Evolutionary conservation across 2,888 invertebrate species (phyloP).

Genomic region (Acanthosepion esculentum): DNA sequence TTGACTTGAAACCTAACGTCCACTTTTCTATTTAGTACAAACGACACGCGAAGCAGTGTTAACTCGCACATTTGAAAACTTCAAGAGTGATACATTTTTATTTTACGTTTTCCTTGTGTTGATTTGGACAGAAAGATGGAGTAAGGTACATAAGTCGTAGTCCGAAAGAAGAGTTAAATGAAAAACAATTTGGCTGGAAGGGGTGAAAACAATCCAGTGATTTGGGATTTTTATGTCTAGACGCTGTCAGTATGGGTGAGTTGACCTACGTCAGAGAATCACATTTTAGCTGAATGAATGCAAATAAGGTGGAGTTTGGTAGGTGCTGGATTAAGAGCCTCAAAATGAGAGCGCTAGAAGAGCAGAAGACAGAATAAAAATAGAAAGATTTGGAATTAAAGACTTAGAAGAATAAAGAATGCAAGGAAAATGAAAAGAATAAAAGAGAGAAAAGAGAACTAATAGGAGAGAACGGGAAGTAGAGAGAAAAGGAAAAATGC

Average conservation of each 20-base stretch:
- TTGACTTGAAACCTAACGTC: not conserved
- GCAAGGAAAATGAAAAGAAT: no score
- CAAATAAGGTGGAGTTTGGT: not conserved
- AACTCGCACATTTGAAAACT: slow-evolving; percentile 14
- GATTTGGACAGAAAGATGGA: not conserved
- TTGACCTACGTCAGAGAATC: not conserved
- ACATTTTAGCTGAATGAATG: not conserved
- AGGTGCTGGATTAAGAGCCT: no score
- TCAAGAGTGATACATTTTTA: not conserved
- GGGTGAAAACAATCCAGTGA: slow-evolving; percentile 10
- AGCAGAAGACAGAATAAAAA: not conserved
- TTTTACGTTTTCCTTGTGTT: not conserved
- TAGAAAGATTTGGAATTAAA: no score
- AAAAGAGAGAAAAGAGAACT: no score
- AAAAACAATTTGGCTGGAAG: not conserved
- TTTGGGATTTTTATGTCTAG: slow-evolving; percentile 21
- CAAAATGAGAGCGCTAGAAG: not conserved
- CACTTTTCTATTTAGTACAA: slow-evolving; percentile 18
- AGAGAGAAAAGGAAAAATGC: no score
- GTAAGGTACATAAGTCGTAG: not conserved
- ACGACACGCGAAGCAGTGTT: not conserved
- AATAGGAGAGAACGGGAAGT: no score
- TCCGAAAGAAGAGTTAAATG: not conserved
- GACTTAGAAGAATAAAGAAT: no score
- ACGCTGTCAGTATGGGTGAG: not conserved